phyloP scores from a whole-genome alignment of 2,113 vertebrate species.

The Coreoperca whiteheadi region DNA sequence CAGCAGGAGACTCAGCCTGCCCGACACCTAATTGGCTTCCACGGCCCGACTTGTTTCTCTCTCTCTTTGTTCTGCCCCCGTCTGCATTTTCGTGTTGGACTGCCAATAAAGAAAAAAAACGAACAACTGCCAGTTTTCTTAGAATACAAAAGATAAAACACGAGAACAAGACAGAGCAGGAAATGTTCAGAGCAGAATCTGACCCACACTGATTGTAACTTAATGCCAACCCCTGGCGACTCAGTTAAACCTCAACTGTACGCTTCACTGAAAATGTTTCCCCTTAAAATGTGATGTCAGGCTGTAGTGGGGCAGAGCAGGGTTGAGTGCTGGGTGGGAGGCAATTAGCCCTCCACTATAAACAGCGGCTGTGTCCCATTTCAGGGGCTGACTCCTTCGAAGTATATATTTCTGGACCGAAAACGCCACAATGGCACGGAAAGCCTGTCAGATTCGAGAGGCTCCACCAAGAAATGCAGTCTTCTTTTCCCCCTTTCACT shows the following conservation, averaged over 20 bases:
- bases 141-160: neutral
- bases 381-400: neutral
- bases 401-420: neutral
- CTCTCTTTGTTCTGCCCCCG: neutral
- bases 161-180: neutral
- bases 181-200: neutral
- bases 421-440: neutral
- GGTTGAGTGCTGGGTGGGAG: neutral
- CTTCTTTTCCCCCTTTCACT: neutral
- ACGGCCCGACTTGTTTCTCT: neutral
- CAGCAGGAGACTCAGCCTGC: constrained; percentile 22
- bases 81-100: constrained; percentile 2
- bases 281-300: neutral
- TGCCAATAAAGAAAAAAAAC: neutral
- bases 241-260: neutral
- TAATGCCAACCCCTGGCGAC: neutral
- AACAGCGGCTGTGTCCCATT: neutral
- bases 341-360: neutral
- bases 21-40: constrained; percentile 25
- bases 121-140: neutral
- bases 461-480: neutral
- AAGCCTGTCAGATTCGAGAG: neutral
- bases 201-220: neutral
- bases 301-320: neutral
- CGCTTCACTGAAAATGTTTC: neutral